phyloP scores from a whole-genome alignment of 2,888 invertebrate species.

The Drosophila prostipennis region DNA sequence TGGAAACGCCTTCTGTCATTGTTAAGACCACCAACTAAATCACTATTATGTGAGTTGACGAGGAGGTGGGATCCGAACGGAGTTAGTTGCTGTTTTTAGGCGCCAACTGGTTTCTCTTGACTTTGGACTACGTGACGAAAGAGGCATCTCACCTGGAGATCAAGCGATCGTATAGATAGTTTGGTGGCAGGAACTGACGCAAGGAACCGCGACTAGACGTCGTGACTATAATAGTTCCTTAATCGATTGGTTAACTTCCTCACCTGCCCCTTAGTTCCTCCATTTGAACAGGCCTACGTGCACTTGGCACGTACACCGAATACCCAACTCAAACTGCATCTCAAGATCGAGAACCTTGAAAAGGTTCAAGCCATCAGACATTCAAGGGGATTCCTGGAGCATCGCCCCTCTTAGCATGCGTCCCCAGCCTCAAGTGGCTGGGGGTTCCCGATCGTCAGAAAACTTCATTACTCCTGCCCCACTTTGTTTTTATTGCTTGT shows the following conservation, averaged over 20 bases:
- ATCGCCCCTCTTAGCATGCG: conserved; percentile 15
- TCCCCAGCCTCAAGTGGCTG: conserved; percentile 5
- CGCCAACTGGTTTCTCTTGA: conserved; percentile 59
- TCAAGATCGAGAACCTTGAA: conserved; percentile 65
- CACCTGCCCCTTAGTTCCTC: conserved; percentile 7
- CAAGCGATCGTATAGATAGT: background rate
- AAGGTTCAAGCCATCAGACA: conserved; percentile 53
- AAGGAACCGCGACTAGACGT: conserved; percentile 29
- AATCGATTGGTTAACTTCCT: conserved; percentile 33
- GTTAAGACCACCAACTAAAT: conserved; percentile 7
- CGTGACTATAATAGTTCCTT: conserved; percentile 12
- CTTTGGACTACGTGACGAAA: conserved; percentile 68
- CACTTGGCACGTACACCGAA: conserved; percentile 60
- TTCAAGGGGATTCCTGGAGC: conserved; percentile 59
- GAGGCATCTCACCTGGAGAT: conserved; percentile 27
- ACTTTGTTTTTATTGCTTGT: conserved; percentile 50
- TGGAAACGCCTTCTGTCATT: conserved; percentile 16
- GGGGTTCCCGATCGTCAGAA: conserved; percentile 22
- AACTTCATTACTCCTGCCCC: conserved; percentile 42
- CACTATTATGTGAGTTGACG: conserved; percentile 4
- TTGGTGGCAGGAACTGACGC: conserved; percentile 32
- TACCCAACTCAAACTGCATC: conserved; percentile 20
- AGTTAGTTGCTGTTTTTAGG: conserved; percentile 15
- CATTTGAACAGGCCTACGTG: conserved; percentile 57
- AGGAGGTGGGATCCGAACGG: background rate